Evolutionary conservation across 1,140 invertebrate genomes (phyloP), one percentile per base, ranked within the genome.

Genomic region (Pogonognathellus flavescens): DNA sequence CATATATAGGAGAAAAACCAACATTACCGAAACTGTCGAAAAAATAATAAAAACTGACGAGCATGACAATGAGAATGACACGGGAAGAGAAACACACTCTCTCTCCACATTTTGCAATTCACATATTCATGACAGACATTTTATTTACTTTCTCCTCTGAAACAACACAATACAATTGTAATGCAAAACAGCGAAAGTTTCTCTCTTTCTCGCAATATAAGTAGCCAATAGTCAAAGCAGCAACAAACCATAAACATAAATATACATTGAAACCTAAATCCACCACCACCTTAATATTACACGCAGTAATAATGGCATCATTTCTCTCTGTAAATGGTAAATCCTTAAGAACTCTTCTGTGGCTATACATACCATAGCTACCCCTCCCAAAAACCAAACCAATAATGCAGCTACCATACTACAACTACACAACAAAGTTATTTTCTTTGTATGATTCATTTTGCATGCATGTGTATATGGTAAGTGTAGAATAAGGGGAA

Each of bases 41-140:
- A 76, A 76, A 49, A 50, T n/a, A 76, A 76, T 76, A 76, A 76
- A 76, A 76, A 76, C 31, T 41, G 70, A 76, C 70, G 70, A 76
- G 70, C 62, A 66, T 66, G 62, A 66, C 62, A 25, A 66, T 66
- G 62, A 66, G 62, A 25, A 66, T 66, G 62, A 66, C 62, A 66
- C 22, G 62, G 62, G 62, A 66, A 66, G 18, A 20, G 62, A 66
- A 25, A 25, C 13, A n/a, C 31, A 3, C 31, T 41, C 31, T 41
- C 2, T 41, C 31, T 41, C 31, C 25, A 13, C 10, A 1, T 66
- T 66, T 66, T 25, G 20, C 20, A 66, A 25, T 25, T 66, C 22
- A 66, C 20, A 60, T 66, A 66, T 66, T 66, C 62, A 66, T 66
- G 25, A 20, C 59, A 60, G 18, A 10, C 59, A 66, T 25, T 66